A percentile compares a stretch with the other conserved stretches of the same genome.
phyloP scores from a whole-genome alignment of 2,888 invertebrate genomes.

The Lymantria dispar region DNA sequence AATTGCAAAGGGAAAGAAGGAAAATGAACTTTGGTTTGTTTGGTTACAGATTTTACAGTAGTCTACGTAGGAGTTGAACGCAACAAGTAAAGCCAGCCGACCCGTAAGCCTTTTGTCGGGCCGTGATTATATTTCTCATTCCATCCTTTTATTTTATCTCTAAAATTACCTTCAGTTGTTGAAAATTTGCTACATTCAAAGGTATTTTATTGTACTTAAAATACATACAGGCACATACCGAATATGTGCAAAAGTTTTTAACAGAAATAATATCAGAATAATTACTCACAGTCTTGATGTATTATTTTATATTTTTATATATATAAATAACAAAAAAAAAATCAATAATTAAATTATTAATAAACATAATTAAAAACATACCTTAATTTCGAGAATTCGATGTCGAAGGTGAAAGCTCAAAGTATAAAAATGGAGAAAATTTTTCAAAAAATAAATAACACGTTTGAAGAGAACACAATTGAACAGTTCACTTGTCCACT shows the following conservation, averaged over 20 bases:
- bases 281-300: no score
- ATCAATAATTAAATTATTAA: background rate
- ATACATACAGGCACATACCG: no score
- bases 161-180: no score
- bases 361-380: constrained; percentile 19
- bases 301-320: no score
- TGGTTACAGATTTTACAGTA: constrained; percentile 16
- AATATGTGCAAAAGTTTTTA: no score
- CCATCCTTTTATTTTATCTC: no score
- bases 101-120: constrained; percentile 29
- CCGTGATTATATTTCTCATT: no score
- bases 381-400: constrained; percentile 14
- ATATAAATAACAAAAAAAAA: background rate
- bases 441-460: constrained; percentile 10
- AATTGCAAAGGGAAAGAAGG: background rate
- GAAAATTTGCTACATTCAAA: no score
- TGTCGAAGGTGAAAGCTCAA: no score
- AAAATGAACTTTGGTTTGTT: background rate
- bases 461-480: constrained; percentile 25
- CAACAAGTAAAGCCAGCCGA: constrained; percentile 58
- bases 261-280: no score
- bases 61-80: constrained; percentile 40
- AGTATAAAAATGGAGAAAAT: constrained; percentile 6
- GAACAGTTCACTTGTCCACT: constrained; percentile 49
- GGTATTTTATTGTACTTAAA: no score